phyloP scores from a whole-genome alignment of 2,113 vertebrate species.

The Melospiza georgiana region DNA sequence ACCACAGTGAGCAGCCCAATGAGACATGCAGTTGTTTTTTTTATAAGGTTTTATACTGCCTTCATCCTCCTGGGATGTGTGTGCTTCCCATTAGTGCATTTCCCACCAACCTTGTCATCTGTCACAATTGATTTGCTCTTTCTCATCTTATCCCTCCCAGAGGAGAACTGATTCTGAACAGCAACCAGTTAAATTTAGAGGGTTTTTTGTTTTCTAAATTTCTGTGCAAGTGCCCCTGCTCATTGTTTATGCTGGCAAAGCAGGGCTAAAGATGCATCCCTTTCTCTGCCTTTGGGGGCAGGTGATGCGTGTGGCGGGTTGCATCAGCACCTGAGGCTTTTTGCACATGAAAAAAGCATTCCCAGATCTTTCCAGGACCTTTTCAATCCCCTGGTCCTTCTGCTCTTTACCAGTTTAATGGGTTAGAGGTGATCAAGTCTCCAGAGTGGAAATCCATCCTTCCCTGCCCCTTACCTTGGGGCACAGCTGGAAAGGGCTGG shows the following conservation, averaged over 20 bases:
- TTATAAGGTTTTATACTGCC: neutral
- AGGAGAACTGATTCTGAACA: neutral
- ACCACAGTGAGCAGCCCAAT: neutral
- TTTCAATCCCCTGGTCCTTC: neutral
- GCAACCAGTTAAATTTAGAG: neutral
- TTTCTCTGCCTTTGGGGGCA: neutral
- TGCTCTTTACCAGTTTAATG: neutral
- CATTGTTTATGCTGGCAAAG: neutral
- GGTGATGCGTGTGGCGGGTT: neutral
- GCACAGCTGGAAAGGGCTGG: neutral
- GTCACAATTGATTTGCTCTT: slow-evolving; percentile 37
- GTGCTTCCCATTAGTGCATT: slow-evolving; percentile 42
- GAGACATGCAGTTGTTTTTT: neutral
- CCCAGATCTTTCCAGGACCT: neutral
- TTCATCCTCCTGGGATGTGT: slow-evolving; percentile 26
- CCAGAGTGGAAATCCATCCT: fast-evolving
- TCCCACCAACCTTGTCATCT: slow-evolving; percentile 34
- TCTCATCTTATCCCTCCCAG: slow-evolving; percentile 4
- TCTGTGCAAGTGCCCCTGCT: neutral
- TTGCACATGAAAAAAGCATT: neutral
- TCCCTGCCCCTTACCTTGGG: neutral
- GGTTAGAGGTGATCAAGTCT: neutral
- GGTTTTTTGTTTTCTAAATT: neutral
- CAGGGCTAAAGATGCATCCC: neutral
- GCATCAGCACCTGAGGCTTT: neutral